Base-by-base conservation (phyloP, 2,888 invertebrate genomes). In the Terebella lapidaria region DNA sequence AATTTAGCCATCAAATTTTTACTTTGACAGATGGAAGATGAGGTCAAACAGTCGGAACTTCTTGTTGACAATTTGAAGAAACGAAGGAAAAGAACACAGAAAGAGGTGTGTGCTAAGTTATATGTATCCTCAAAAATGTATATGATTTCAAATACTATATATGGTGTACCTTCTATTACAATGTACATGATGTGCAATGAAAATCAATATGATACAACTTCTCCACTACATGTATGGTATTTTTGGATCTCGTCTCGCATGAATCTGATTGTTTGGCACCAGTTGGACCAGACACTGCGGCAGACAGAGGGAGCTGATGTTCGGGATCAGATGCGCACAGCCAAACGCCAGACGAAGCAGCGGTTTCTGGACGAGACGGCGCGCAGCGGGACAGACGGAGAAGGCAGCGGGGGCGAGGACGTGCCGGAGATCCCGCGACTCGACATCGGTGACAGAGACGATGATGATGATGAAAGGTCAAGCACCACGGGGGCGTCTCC, bases 31-130 rank as follows among this genome's bases (percentile, higher is more conserved):
- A n/a, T 55, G 22, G 42, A 59, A 42, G 59, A 57, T 54, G 61
- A 64, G 25, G 45, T 26, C 10, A 61, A 54, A 42, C 61, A 64
- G 28, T 62, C 64, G 25, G 62, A 64, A n/a, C 27, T 56, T 3
- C 58, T 66, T 20, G 56, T 64, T 25, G 54, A 22, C n/a, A 56
- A 52, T 30, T 47, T 65, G 18, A 58, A 57, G 49, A 59, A 52
- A 24, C 51, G 59, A 46, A 42, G 62, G 42, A 29, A 51, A n/a
- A 58, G 56, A 54, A 49, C 53, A 20, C 57, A 63, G 25, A 56
- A 60, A 26, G 62, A 65, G 65, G 65, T 65, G 15, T 10, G 15
- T 22, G 10, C 22, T 49, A n/a, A 49, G 5, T 24, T n/a, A 5
- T 20, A 49, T 24, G 10, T 49, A n/a, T 35, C n/a, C 42, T 35